Evolutionary conservation across 2,113 vertebrate species (phyloP).

Genomic region (Myotis davidii): DNA sequence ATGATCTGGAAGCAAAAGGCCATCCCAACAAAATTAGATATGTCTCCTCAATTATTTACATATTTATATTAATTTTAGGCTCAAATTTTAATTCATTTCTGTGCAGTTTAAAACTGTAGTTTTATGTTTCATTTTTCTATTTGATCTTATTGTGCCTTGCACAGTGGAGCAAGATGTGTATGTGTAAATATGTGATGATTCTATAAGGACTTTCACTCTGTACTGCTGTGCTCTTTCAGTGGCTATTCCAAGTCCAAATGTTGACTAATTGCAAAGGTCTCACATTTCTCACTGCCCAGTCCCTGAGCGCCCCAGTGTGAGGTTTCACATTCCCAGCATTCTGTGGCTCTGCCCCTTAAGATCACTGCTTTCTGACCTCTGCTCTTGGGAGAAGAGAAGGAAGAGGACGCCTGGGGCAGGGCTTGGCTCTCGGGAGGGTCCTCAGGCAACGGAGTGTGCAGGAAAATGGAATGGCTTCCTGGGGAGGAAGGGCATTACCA

Average conservation of each 20-base stretch:
- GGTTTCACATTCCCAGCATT: neutral
- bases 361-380: neutral
- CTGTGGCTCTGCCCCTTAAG: neutral
- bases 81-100: neutral
- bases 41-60: neutral
- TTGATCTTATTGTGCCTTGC: neutral
- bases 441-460: neutral
- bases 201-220: neutral
- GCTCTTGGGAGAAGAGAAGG: neutral
- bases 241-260: neutral
- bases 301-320: neutral
- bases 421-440: neutral
- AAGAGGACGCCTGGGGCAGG: neutral
- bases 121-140: neutral
- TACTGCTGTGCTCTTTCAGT: neutral
- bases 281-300: neutral
- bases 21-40: neutral
- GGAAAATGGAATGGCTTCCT: neutral
- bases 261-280: neutral
- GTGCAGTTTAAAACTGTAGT: neutral
- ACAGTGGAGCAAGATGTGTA: neutral
- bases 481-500: neutral
- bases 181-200: fast-evolving
- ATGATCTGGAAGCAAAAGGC: neutral
- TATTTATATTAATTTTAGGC: neutral